phyloP scores from a whole-genome alignment of 2,113 vertebrate genomes.

The Athene noctua region DNA sequence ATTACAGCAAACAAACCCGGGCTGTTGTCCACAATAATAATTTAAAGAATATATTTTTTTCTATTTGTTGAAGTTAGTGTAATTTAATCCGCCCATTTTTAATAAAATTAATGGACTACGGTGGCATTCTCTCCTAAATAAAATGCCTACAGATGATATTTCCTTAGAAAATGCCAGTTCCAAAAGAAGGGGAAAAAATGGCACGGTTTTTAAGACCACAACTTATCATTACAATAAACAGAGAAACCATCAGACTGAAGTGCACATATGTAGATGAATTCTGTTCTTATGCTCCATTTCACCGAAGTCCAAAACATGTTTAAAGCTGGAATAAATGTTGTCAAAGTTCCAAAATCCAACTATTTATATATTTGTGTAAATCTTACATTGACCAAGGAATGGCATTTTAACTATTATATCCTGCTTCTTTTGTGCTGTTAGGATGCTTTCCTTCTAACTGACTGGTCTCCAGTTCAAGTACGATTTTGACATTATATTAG shows the following conservation, averaged over 20 bases:
- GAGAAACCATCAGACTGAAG: background rate
- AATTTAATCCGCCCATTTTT: background rate
- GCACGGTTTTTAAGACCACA: background rate
- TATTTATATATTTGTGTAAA: background rate
- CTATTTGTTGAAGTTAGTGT: background rate
- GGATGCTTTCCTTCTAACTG: conserved; percentile 21
- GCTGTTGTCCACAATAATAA: background rate
- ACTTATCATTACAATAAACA: background rate
- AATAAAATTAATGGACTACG: background rate
- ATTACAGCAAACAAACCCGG: background rate
- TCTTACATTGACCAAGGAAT: background rate
- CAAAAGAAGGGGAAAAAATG: background rate
- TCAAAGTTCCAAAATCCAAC: background rate
- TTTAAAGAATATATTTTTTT: fast-evolving
- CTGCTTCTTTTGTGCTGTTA: conserved; percentile 29
- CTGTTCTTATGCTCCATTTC: background rate
- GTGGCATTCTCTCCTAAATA: background rate
- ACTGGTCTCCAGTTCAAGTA: conserved; percentile 35
- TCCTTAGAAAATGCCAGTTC: background rate
- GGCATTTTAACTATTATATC: conserved; percentile 5
- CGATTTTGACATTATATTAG: conserved; percentile 48
- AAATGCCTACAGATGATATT: background rate
- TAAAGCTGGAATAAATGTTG: background rate
- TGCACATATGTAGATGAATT: background rate
- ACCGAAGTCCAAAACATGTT: background rate